Base-by-base conservation (phyloP, 2,113 vertebrate species). In the Oxyura jamaicensis region DNA sequence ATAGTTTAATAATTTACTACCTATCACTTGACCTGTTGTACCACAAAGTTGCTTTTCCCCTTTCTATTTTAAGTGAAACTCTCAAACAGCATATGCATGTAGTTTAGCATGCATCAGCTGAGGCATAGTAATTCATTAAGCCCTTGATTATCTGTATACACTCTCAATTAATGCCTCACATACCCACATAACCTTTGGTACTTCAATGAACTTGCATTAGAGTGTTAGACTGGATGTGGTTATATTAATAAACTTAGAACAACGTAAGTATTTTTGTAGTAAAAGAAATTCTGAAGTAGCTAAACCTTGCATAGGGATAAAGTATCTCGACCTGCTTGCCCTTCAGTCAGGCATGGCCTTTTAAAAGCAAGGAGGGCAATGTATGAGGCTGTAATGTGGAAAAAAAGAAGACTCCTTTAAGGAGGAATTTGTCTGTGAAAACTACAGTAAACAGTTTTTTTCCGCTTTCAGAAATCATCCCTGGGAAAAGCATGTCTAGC, bases 1-100 rank as follows among this genome's bases (percentile, higher is more conserved):
- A 18, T 3, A 48, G 91, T n/a, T 90, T 92, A 94, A 88, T 86
- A 55, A 91, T 92, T 91, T 59, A 91, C 90, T 63, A 35, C 28
- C 0, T 88, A 68, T 83, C 67, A 8, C 67, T 55, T 1, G 8
- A 59, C 62, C n/a, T 72, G 83, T 39, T 2, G 0, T 68, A 42
- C 63, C 72, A 25, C 80, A 5, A 23, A 62, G 42, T 19, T 26
- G 67, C 63, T 91, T 91, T 91, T 86, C 83, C 62, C 48, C 41
- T 79, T 75, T 21, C 80, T 36, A 0, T 13, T 63, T 59, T 33
- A n/a, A 56, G 35, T 2, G 22, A 74, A 84, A 62, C 88, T 67
- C 55, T 48, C 13, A 3, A 11, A 2, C 29, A 6, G 36, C 26
- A 12, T 18, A 63, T 28, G 39, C 23, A 26, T 52, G 46, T 4